phyloP scores from a whole-genome alignment of 2,113 vertebrate genomes.

The Apodemus speciosus region DNA sequence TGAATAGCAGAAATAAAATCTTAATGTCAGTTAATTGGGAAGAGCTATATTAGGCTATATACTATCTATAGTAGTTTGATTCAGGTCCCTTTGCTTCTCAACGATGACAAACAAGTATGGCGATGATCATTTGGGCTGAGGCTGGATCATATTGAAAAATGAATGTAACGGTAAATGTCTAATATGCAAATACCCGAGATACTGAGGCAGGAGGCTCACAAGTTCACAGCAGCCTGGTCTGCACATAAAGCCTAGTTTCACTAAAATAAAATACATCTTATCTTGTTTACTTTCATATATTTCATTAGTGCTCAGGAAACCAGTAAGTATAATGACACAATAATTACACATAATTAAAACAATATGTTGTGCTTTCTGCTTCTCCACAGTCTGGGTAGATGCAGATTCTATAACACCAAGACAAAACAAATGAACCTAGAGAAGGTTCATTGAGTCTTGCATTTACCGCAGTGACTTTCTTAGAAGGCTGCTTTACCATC shows the following conservation, averaged over 20 bases:
- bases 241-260: neutral
- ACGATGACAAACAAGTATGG: neutral
- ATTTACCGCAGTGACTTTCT: slow-evolving; percentile 9
- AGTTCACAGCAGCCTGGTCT: neutral
- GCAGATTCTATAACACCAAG: neutral
- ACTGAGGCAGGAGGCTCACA: neutral
- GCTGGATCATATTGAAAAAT: neutral
- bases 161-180: neutral
- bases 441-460: neutral
- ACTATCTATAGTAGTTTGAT: neutral
- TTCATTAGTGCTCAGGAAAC: slow-evolving; percentile 24
- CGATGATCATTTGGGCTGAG: neutral
- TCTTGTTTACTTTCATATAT: slow-evolving; percentile 2
- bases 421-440: slow-evolving; percentile 6
- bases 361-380: slow-evolving; percentile 32
- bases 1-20: slow-evolving; percentile 8
- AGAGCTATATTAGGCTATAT: neutral
- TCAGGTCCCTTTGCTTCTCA: neutral
- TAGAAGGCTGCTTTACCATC: neutral
- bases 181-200: neutral
- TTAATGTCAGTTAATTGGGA: neutral
- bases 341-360: slow-evolving; percentile 52
- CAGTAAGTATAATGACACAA: slow-evolving; percentile 26
- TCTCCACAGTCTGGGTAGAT: neutral
- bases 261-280: neutral